Percentiles rank a stretch among this genome's conserved stretches.
These are phyloP conservation scores for Tricholaema leucomelas DNA, from an alignment of 2,113 vertebrate genomes.

Conservation along the genomic window DNA sequence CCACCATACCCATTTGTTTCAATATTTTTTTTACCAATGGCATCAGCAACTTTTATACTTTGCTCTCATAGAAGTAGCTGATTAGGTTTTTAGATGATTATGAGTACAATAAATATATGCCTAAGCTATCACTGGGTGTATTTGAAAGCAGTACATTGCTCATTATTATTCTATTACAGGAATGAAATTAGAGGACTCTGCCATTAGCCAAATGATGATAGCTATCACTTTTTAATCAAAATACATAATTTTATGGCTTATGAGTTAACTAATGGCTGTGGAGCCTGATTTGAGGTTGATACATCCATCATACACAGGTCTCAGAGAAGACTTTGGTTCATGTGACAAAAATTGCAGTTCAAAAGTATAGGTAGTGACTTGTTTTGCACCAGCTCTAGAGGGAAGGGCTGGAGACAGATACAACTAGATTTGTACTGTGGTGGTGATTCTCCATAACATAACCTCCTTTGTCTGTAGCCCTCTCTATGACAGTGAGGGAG, in stretches of 20 bases:
- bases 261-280: slow-evolving; percentile 28
- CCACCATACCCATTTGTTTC: background rate
- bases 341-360: background rate
- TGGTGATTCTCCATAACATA: background rate
- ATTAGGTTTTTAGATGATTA: slow-evolving; percentile 32
- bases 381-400: background rate
- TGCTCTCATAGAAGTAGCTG: background rate
- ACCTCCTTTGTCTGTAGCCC: background rate
- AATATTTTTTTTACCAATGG: slow-evolving; percentile 2
- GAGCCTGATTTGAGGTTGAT: background rate
- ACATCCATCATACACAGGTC: background rate
- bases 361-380: background rate
- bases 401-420: background rate
- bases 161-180: slow-evolving; percentile 37
- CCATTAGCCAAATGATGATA: slow-evolving; percentile 24
- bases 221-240: slow-evolving; percentile 57
- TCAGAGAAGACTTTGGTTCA: background rate
- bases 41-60: background rate
- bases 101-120: slow-evolving; percentile 36
- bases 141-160: slow-evolving; percentile 17
- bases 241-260: slow-evolving; percentile 47
- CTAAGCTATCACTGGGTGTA: background rate
- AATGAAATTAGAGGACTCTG: slow-evolving; percentile 32
- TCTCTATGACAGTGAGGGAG: background rate
- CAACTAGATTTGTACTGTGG: background rate